Base-by-base conservation (phyloP, 1,140 invertebrate species). In the Homarus americanus region DNA sequence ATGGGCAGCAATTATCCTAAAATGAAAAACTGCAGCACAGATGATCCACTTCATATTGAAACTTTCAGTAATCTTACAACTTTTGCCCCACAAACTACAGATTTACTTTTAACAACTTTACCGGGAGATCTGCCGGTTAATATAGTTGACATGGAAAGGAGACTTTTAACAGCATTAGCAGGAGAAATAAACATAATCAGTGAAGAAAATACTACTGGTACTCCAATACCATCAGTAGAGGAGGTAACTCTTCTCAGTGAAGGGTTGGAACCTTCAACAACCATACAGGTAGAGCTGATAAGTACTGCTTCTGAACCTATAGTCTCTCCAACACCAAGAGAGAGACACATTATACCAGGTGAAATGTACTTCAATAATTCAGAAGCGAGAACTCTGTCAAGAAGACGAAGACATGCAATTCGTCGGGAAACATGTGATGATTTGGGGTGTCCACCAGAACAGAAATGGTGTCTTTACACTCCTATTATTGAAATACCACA, bases 391-490 rank as follows among this genome's bases (percentile, higher is more conserved):
- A 28, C 24, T 69, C n/a, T 72, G 15, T 36, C 38, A 82, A 49
- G 88, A 40, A 63, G 40, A 41, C 20, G 72, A n/a, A 40, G 88
- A 7, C 80, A 90, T 80, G 75, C 44, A 63, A 36, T 28, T 24
- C 82, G 72, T 10, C 78, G 87, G 1, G 63, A 49, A 28, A 44
- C 28, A 32, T 92, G 91, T 86, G 20, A 84, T 72, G 89, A 87
- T 40, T n/a, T 84, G 7, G 92, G 92, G 12, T 93, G 92, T 36
- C 92, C 92, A 24, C 76, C 78, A 58, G 83, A 73, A 20, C 91
- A 93, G 69, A 82, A 91, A 38, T 93, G 92, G 92, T 93, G 92
- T 49, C 44, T 75, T 15, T 92, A 92, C 75, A 91, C 90, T 5
- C 92, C 92, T 49, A 91, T 91, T 73, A 87, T 93, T 20, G 88